Base-by-base conservation (phyloP, 1,140 invertebrate genomes). In the Bombus pyrosoma region DNA sequence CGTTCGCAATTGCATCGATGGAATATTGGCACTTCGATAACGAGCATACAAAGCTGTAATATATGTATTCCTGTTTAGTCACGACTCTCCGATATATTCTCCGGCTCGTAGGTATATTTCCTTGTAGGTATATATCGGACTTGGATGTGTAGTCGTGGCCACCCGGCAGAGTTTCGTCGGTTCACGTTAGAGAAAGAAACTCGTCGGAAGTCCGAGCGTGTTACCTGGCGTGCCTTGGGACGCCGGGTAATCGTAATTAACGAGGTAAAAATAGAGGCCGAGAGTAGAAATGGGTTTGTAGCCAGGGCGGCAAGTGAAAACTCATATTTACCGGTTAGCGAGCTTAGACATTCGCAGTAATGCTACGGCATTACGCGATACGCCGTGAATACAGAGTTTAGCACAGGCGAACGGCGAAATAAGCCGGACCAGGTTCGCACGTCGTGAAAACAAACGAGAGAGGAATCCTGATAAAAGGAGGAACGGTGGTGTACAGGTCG, bases 271-370 rank as follows among this genome's bases (percentile, higher is more conserved):
- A 91, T 91, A 78, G 74, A 83, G 37, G 57, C 37, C 37, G 13
- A 4, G 71, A 25, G 85, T 28, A 34, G 43, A 2, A 39, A 73
- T 22, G 69, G 68, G 71, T 66, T 72, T 37, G 88, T 53, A 37
- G 64, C 41, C 39, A 47, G 83, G 39, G 75, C 71, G 59, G 83
- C 83, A 88, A 91, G 90, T 89, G 90, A 91, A 91, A 91, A 91
- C 90, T 91, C 90, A 91, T 91, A 91, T 91, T 91, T 91, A 91
- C 90, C 83, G 90, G 90, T 91, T 91, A 91, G 90, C 78, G 83
- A 89, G 90, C 90, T 89, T 83, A 89, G 89, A 89, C 90, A 89
- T 91, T 87, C 88, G 83, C 88, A 84, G 90, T 91, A 91, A 91
- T 91, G 72, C 87, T 79, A 68, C 41, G 81, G 89, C 83, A 89